Base-by-base conservation (phyloP, 35 echinoderm and acorn worm species). In the Heliocidaris erythrogramma region DNA sequence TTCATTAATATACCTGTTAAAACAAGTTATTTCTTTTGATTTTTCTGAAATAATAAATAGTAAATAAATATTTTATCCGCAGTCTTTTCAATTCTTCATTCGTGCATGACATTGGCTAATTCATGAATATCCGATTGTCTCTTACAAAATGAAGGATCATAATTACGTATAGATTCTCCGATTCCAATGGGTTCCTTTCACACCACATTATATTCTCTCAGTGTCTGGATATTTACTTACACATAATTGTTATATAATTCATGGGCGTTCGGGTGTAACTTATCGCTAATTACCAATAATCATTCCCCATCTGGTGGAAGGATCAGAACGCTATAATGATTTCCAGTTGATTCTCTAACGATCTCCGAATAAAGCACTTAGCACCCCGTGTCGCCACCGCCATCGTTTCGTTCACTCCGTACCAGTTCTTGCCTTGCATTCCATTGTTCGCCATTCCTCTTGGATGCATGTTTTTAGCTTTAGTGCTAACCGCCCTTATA, bases 211-310 rank as follows among this genome's bases (percentile, higher is more conserved):
- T 27, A 27, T 4, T n/a, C n/a, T n/a, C 27, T 78, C 65, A 21
- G 5, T 7, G 17, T 78, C 65, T 78, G 52, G 52, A 56, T 10
- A 27, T 78, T n/a, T 78, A n/a, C 65, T 42, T 48, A 32, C 30
- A 89, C 87, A 89, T 89, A 89, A 89, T 89, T 89, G 87, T 89
- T 89, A 89, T 89, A 89, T 89, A 89, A 89, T 89, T 89, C 87
- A 89, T 89, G 87, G 87, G 87, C 9, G 87, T 89, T 89, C 29
- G 47, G 31, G 87, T 89, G 87, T 89, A 89, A 42, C 87, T 89
- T 89, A 32, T 47, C 87, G 31, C 87, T 89, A 89, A 89, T 89
- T 89, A 89, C 87, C 31, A 32, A 48, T 32, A 48, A 89, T 89
- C 31, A 48, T 48, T 89, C 29, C 14, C 31, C 87, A 89, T 32